These are phyloP conservation scores for Anorthoa munda DNA, from an alignment of 2,888 invertebrate genomes.

Conservation along the genomic window DNA sequence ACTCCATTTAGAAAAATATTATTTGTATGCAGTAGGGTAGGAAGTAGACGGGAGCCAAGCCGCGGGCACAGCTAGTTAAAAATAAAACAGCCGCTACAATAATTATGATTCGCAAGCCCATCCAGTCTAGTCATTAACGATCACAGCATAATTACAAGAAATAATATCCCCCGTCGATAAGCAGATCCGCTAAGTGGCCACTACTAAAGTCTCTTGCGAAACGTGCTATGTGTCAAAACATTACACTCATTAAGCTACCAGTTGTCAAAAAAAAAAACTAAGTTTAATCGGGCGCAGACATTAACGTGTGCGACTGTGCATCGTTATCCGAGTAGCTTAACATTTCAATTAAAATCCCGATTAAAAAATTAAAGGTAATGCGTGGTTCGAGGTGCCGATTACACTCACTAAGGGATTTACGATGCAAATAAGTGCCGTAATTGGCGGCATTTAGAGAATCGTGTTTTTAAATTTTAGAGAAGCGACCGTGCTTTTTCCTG, in stretches of 20 bases:
- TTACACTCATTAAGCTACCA: conserved; percentile 71
- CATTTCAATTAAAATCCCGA: conserved; percentile 88
- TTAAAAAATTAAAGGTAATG: conserved; percentile 88
- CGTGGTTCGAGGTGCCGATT: conserved; percentile 81
- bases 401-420: conserved; percentile 75
- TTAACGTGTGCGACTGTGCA: conserved; percentile 78
- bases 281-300: conserved; percentile 76
- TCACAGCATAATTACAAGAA: conserved; percentile 58
- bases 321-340: conserved; percentile 81
- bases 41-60: too few species aligned
- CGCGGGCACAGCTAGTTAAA: neutral
- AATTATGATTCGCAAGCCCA: conserved; percentile 53
- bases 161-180: conserved; percentile 56
- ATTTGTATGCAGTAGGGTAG: too few species aligned
- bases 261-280: conserved; percentile 76
- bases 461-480: conserved; percentile 47
- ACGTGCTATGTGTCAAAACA: conserved; percentile 68
- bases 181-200: conserved; percentile 53
- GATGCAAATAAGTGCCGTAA: conserved; percentile 75
- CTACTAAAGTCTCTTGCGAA: conserved; percentile 59
- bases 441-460: conserved; percentile 75
- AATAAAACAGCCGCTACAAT: conserved; percentile 2
- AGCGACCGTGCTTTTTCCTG: conserved; percentile 4
- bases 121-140: conserved; percentile 45
- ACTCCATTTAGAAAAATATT: too few species aligned